A percentile compares a stretch with the other conserved stretches of the same genome.
phyloP scores from a whole-genome alignment of 2,888 invertebrate genomes.

The Tolmerus cingulatus region DNA sequence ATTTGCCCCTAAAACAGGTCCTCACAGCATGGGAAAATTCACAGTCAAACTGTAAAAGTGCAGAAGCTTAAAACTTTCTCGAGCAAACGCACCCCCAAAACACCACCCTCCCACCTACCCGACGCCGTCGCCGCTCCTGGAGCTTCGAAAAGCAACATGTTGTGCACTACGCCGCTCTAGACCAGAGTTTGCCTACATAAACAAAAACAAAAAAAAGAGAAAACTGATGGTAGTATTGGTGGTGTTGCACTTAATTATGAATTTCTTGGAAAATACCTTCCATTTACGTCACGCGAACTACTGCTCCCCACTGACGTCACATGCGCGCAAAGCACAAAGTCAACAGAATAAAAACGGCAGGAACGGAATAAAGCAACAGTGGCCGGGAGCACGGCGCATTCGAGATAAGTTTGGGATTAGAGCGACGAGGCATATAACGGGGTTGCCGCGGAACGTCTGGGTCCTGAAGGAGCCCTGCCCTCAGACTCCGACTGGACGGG shows the following conservation, averaged over 20 bases:
- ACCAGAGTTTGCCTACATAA: neutral
- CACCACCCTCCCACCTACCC: neutral
- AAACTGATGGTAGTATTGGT: neutral
- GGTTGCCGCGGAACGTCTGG: neutral
- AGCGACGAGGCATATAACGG: neutral
- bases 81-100: neutral
- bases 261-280: neutral
- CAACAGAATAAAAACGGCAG: neutral
- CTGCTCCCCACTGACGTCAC: neutral
- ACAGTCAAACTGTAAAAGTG: neutral
- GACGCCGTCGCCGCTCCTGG: too few relatives aligned
- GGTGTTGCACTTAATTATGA: neutral
- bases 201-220: too few relatives aligned
- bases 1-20: neutral
- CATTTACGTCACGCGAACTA: neutral
- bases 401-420: neutral
- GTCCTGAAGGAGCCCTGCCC: neutral
- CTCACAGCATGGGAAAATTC: neutral
- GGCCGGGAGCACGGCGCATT: neutral
- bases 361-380: neutral
- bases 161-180: neutral
- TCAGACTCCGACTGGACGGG: neutral
- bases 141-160: neutral
- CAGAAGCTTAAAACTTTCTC: neutral
- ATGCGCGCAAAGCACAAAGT: neutral